A percentile compares a stretch with the other conserved stretches of the same genome.
Conservation (phyloP, 1,140 invertebrate genomes). For the Drosophila kikkawai region DNA sequence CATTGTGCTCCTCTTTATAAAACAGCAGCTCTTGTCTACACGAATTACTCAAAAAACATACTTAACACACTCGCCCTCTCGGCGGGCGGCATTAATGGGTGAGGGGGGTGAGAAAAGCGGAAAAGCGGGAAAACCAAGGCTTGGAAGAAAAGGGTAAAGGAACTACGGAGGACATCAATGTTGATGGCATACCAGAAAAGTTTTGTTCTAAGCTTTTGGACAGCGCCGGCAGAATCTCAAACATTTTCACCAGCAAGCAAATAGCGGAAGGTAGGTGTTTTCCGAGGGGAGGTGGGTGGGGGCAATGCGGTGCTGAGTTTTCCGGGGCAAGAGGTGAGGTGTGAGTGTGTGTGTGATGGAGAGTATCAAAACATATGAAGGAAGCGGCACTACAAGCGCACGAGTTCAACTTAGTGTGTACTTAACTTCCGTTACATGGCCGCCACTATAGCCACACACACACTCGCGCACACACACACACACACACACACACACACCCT, state of each 20-base stretch:
- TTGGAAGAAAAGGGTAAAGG: slow-evolving; percentile 22
- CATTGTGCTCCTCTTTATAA: slow-evolving; percentile 35
- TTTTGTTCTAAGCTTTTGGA: slow-evolving; percentile 83
- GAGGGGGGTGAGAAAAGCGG: not conserved
- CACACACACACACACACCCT: slow-evolving; percentile 25
- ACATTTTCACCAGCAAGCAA: slow-evolving; percentile 76
- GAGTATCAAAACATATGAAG: slow-evolving; percentile 81
- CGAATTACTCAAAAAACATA: slow-evolving; percentile 65
- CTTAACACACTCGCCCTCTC: slow-evolving; percentile 59
- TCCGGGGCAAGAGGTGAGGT: slow-evolving; percentile 9
- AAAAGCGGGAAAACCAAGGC: slow-evolving; percentile 7
- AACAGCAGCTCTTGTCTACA: slow-evolving; percentile 53
- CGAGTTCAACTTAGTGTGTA: slow-evolving; percentile 83
- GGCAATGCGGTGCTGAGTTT: slow-evolving; percentile 10
- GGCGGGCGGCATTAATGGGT: slow-evolving; percentile 6
- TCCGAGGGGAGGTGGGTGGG: slow-evolving; percentile 1
- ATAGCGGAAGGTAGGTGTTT: slow-evolving; percentile 44
- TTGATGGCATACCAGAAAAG: slow-evolving; percentile 72
- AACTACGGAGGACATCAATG: slow-evolving; percentile 66
- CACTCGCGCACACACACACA: slow-evolving; percentile 16
- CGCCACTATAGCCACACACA: slow-evolving; percentile 38
- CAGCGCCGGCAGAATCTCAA: slow-evolving; percentile 63
- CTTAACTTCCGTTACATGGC: slow-evolving; percentile 83
- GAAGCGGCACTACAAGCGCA: slow-evolving; percentile 78
- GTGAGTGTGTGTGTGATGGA: slow-evolving; percentile 21